phyloP scores from a whole-genome alignment of 2,888 invertebrate species.

The Bimastos eiseni region DNA sequence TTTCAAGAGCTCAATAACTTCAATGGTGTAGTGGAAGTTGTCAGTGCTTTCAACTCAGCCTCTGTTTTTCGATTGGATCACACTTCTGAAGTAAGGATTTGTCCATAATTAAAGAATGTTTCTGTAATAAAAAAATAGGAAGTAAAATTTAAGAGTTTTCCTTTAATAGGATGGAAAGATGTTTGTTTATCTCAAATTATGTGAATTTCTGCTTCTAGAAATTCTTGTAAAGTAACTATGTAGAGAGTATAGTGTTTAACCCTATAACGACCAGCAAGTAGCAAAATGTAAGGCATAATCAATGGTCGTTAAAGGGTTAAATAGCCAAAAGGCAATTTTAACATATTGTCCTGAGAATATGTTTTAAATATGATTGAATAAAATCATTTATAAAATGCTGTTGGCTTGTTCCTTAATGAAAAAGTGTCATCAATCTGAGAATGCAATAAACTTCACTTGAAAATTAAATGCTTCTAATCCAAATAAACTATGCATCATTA shows the following conservation, averaged over 20 bases:
- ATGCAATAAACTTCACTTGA: neutral
- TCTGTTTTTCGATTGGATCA: conserved; percentile 84
- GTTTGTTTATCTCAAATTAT: no score
- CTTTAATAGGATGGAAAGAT: neutral
- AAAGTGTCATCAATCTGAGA: neutral
- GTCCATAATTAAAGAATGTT: neutral
- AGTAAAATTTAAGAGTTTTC: neutral
- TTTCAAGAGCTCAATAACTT: conserved; percentile 96
- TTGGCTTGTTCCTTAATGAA: no score
- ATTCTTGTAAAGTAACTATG: no score
- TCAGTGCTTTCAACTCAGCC: conserved; percentile 87
- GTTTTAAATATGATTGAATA: no score
- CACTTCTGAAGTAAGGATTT: conserved; percentile 66
- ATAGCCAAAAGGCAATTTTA: no score
- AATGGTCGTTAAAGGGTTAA: no score
- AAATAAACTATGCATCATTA: neutral
- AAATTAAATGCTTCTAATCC: neutral
- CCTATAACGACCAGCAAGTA: no score
- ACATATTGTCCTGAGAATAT: no score
- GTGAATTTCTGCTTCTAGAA: no score
- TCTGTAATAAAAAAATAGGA: neutral
- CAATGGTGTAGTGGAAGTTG: conserved; percentile 91
- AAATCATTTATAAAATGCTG: no score
- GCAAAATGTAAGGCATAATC: no score
- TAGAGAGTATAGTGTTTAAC: no score